Evolutionary conservation across 1,140 invertebrate genomes (phyloP).

Genomic region (Bombus pyrosoma): DNA sequence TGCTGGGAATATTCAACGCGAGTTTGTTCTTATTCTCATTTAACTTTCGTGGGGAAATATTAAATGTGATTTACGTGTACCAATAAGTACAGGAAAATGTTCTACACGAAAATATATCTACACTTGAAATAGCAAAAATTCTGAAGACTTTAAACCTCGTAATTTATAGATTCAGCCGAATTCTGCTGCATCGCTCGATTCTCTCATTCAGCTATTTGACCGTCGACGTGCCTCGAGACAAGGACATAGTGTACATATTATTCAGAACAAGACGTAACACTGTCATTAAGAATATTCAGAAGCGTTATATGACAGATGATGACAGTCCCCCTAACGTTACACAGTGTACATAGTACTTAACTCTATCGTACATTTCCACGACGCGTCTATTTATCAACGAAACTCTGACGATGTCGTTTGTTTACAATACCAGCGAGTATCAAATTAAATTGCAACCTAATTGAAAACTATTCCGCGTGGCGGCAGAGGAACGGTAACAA

Average conservation of each 20-base stretch:
- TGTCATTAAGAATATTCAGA: not conserved
- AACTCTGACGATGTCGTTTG: not conserved
- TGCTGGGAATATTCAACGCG: too few relatives aligned
- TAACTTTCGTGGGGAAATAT: too few relatives aligned
- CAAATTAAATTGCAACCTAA: not conserved
- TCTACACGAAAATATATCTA: too few relatives aligned
- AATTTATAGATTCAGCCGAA: not conserved
- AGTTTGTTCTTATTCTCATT: too few relatives aligned
- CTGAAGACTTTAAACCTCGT: too few relatives aligned
- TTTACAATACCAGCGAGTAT: not conserved
- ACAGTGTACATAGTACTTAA: not conserved
- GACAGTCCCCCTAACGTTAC: not conserved
- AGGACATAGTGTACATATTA: not conserved
- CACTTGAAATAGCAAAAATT: too few relatives aligned
- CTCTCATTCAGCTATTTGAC: not conserved
- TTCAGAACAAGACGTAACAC: not conserved
- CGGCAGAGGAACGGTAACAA: not conserved
- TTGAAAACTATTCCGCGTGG: not conserved
- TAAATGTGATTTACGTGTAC: too few relatives aligned
- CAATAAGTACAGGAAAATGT: too few relatives aligned
- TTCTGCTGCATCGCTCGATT: not conserved
- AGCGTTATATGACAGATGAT: not conserved
- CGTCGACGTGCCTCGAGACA: not conserved
- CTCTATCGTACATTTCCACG: not conserved
- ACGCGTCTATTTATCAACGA: not conserved